Conservation (phyloP, 2,888 invertebrate species). For the Drosophila rellima region DNA sequence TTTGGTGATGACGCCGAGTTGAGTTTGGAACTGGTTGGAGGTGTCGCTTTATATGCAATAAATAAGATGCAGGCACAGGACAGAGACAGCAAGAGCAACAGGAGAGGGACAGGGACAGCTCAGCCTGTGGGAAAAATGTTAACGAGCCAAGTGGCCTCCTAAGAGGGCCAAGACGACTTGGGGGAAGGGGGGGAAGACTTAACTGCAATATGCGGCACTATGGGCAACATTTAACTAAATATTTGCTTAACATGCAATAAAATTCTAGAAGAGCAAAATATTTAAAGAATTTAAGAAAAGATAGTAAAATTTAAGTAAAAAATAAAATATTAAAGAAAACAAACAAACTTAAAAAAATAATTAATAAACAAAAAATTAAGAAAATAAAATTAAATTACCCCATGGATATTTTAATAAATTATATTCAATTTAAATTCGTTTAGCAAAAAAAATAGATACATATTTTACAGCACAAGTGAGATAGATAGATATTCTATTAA, state of each 20-base stretch:
- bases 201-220: constrained; percentile 18
- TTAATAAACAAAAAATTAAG: not conserved
- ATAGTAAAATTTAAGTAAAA: not conserved
- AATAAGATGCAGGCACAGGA: constrained; percentile 62
- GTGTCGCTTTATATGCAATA: constrained; percentile 78
- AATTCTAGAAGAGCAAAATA: not conserved
- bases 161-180: constrained; percentile 18
- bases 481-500: too few species aligned
- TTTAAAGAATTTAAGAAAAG: not conserved
- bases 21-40: constrained; percentile 46
- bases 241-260: not conserved
- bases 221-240: constrained; percentile 32
- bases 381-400: not conserved
- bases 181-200: not conserved
- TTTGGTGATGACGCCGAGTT: constrained; percentile 19
- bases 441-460: too few species aligned
- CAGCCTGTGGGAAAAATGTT: constrained; percentile 71
- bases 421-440: too few species aligned
- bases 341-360: too few species aligned
- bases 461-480: too few species aligned
- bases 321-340: not conserved
- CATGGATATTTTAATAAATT: too few species aligned
- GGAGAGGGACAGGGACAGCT: not conserved
- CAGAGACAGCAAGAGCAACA: not conserved
- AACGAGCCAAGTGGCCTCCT: constrained; percentile 67